phyloP scores from a whole-genome alignment of 2,113 vertebrate genomes.

The Colistium nudipinnis region DNA sequence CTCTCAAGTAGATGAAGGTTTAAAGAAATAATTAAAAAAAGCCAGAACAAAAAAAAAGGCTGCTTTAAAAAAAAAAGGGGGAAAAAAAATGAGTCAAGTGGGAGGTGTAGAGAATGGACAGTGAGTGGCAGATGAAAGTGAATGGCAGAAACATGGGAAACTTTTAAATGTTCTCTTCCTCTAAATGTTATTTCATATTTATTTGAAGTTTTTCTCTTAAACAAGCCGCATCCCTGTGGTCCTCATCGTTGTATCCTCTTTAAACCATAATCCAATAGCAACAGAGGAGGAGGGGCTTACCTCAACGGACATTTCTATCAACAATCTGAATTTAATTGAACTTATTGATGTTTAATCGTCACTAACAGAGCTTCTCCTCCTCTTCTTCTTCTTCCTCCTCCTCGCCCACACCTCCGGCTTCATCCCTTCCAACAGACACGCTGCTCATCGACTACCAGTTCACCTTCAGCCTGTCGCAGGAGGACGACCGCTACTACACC shows the following conservation, averaged over 20 bases:
- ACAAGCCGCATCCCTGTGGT: too few species aligned
- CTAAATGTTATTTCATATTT: not conserved
- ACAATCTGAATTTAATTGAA: not conserved
- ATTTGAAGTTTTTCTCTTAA: too few species aligned
- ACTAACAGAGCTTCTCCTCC: conserved; percentile 18
- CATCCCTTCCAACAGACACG: conserved; percentile 88
- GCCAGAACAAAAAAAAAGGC: conserved; percentile 10
- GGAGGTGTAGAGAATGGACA: conserved; percentile 8
- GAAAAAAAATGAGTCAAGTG: not conserved
- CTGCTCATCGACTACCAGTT: conserved; percentile 99
- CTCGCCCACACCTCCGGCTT: not conserved
- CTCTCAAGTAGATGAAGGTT: conserved; percentile 38
- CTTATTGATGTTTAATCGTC: conserved; percentile 30
- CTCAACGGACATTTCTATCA: not conserved
- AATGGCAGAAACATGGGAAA: not conserved
- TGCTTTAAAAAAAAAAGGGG: not conserved
- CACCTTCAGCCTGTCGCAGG: conserved; percentile 98
- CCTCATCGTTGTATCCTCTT: too few species aligned
- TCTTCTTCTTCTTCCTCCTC: not conserved
- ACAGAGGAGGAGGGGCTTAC: too few species aligned
- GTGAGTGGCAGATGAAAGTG: conserved; percentile 29
- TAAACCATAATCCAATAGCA: too few species aligned
- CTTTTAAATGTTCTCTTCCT: not conserved
- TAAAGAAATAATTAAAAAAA: conserved; percentile 30
- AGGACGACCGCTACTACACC: conserved; percentile 97